Evolutionary conservation across 2,797 vertebrate species (phyloP), one percentile per base, ranked within the genome.

Genomic region (Antrozous pallidus): DNA sequence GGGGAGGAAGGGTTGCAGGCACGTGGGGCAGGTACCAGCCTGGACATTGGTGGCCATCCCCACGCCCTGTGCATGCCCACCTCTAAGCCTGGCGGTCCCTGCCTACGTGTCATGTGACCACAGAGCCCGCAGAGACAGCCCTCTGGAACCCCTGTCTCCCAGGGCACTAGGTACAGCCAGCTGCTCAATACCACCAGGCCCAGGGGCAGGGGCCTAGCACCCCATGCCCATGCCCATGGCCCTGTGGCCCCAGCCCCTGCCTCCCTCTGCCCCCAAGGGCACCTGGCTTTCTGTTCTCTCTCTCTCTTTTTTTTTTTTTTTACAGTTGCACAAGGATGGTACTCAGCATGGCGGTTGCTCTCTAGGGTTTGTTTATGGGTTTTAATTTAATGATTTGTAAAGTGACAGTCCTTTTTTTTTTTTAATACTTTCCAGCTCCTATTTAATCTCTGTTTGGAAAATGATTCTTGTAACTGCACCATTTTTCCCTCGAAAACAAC

Each of bases 391-490:
- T 96, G 90, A 97, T 95, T 97, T 98, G 96, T 98, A 98, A 98
- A 98, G 98, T 98, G 97, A 96, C 70, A 97, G 97, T 96, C 33
- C n/a, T n/a, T n/a, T 98, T 98, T n/a, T n/a, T n/a, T n/a, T 98
- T 97, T 96, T 42, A 42, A 98, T 91, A 96, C 93, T 97, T 98
- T 97, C 97, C 98, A 97, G 96, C 98, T 98, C 98, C 96, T 89
- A 97, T 95, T 97, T 96, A 97, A 97, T 98, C 97, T 98, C 97
- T 97, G 97, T 98, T 97, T 97, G 97, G 97, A 95, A 98, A 97
- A 98, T 89, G 97, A 97, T 98, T 98, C 98, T 98, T 98, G 98
- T 98, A 98, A 98, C 97, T 98, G 98, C 97, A 98, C 98, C 47
- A 24, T 54, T 54, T 56, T 26, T 56, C 98, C 98, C 98, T 98